Conservation (phyloP, 1,140 invertebrate genomes). For the Drosophila melanica region DNA sequence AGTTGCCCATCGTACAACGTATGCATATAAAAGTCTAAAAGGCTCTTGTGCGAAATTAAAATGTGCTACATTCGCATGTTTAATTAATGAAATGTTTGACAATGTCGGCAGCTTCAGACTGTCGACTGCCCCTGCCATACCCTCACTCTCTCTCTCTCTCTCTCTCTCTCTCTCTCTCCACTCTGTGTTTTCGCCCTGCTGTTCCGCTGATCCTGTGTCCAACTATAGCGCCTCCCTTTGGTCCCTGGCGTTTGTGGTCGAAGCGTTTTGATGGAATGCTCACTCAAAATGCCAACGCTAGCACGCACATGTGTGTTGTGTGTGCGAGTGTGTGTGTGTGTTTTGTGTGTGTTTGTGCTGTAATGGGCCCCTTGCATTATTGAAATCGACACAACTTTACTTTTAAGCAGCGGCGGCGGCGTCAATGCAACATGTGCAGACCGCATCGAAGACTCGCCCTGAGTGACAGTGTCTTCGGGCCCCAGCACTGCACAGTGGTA, state of each 20-base stretch:
- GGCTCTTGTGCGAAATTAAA: slow-evolving; percentile 74
- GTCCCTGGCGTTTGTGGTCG: slow-evolving; percentile 60
- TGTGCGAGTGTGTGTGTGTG: background rate
- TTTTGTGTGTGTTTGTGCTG: slow-evolving; percentile 40
- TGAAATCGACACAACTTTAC: slow-evolving; percentile 83
- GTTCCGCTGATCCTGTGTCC: slow-evolving; percentile 2
- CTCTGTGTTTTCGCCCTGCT: background rate
- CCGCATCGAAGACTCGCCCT: slow-evolving; percentile 38
- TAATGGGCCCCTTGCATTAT: slow-evolving; percentile 80
- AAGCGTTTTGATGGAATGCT: slow-evolving; percentile 77
- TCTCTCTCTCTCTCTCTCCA: background rate
- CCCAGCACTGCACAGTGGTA: slow-evolving; percentile 21
- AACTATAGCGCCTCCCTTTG: slow-evolving; percentile 12
- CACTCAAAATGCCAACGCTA: slow-evolving; percentile 65
- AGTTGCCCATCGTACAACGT: slow-evolving; percentile 20
- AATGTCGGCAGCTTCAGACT: slow-evolving; percentile 53
- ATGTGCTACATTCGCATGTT: slow-evolving; percentile 79
- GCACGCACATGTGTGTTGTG: slow-evolving; percentile 63
- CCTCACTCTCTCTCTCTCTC: background rate
- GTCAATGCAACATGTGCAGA: slow-evolving; percentile 55
- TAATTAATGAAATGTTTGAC: slow-evolving; percentile 82
- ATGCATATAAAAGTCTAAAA: slow-evolving; percentile 22
- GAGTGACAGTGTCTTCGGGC: slow-evolving; percentile 56
- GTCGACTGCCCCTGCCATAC: slow-evolving; percentile 1
- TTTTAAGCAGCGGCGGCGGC: slow-evolving; percentile 63